A percentile compares a stretch with the other conserved stretches of the same genome.
Evolutionary conservation across 2,113 vertebrate species (phyloP).

Genomic region (human (Homo sapiens)): GRCh38 chr6:58049501-58050000

Average conservation of each 20-base stretch:
- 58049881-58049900: constrained; percentile 13
- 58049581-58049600: neutral
- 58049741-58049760: constrained; percentile 19
- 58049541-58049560: neutral
- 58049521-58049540: neutral
- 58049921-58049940: constrained; percentile 7
- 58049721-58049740: neutral
- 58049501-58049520: neutral
- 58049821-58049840: neutral
- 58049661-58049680: neutral
- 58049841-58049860: neutral
- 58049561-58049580: neutral
- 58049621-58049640: neutral
- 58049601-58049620: neutral
- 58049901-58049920: neutral
- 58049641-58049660: neutral
- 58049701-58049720: neutral
- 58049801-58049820: neutral
- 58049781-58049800: constrained; percentile 29
- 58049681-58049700: neutral
- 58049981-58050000: neutral
- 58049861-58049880: neutral
- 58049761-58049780: constrained; percentile 2
- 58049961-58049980: constrained; percentile 3
- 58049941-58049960: neutral